These are phyloP conservation scores for Ammodramus savannarum DNA, from an alignment of 2,113 vertebrate genomes.

Conservation along the genomic window DNA sequence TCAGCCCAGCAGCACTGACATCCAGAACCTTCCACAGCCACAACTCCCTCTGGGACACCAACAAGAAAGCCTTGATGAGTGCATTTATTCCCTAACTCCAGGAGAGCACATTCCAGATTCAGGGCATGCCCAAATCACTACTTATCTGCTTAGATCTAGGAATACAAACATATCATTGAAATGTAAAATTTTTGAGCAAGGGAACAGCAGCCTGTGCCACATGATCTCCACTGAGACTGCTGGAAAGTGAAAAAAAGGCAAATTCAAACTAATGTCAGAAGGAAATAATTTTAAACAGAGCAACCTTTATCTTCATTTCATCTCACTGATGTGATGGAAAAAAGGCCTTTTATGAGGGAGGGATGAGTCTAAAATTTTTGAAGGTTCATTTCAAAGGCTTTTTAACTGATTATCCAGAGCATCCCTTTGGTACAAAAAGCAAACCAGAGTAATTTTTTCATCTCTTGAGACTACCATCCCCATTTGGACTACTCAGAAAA, in stretches of 20 bases:
- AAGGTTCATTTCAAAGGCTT: slow-evolving; percentile 38
- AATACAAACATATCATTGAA: slow-evolving; percentile 32
- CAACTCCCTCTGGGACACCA: not conserved
- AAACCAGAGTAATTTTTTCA: not conserved
- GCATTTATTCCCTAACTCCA: not conserved
- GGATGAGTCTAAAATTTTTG: slow-evolving; percentile 16
- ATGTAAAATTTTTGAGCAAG: not conserved
- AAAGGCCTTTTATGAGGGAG: slow-evolving; percentile 1
- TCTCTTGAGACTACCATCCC: not conserved
- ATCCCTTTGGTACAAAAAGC: not conserved
- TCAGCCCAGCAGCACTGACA: not conserved
- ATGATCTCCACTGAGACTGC: slow-evolving; percentile 35
- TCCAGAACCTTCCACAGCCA: not conserved
- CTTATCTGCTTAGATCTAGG: slow-evolving; percentile 25
- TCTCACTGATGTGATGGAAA: slow-evolving; percentile 30
- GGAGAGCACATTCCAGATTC: not conserved
- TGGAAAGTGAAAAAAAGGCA: slow-evolving; percentile 11
- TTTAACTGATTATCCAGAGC: slow-evolving; percentile 27
- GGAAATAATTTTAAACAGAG: slow-evolving; percentile 39
- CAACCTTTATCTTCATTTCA: slow-evolving; percentile 25
- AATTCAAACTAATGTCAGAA: slow-evolving; percentile 20
- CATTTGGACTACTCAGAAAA: not conserved
- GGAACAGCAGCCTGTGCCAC: not conserved
- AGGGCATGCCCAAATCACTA: not conserved
- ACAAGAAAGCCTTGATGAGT: not conserved